phyloP scores from a whole-genome alignment of 1,140 invertebrate genomes.

The Scylla paramamosain region DNA sequence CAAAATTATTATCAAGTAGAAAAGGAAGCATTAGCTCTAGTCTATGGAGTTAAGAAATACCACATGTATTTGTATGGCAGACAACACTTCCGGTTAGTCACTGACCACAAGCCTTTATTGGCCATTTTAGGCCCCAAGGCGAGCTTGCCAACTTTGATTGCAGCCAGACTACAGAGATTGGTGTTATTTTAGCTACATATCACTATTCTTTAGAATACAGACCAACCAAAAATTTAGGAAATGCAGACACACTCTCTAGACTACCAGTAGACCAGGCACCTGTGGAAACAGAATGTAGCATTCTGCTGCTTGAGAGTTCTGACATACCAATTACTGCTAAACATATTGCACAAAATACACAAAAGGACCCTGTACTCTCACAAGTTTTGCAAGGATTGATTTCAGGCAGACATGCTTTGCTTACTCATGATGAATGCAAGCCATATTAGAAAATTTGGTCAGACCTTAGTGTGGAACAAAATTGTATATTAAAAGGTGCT shows the following conservation, averaged over 20 bases:
- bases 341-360: too few relatives aligned
- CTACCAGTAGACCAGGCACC: conserved; percentile 39
- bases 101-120: conserved; percentile 49
- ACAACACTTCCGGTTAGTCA: conserved; percentile 52
- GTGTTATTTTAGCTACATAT: conserved; percentile 28
- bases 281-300: not conserved
- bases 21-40: conserved; percentile 82
- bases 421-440: too few relatives aligned
- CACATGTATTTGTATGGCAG: conserved; percentile 53
- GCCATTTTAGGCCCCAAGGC: conserved; percentile 35
- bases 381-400: not conserved
- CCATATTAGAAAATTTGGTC: too few relatives aligned
- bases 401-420: not conserved
- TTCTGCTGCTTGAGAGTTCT: not conserved
- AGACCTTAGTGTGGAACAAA: too few relatives aligned
- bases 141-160: conserved; percentile 4
- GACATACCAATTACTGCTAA: not conserved
- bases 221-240: not conserved
- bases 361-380: conserved; percentile 4
- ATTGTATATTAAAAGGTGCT: conserved; percentile 19
- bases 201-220: conserved; percentile 37
- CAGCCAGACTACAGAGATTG: conserved; percentile 47
- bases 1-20: conserved; percentile 82
- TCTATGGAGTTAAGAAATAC: conserved; percentile 79
- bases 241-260: conserved; percentile 46